phyloP scores from a whole-genome alignment of 1,140 invertebrate genomes.

The Zaprionus tsacasi region DNA sequence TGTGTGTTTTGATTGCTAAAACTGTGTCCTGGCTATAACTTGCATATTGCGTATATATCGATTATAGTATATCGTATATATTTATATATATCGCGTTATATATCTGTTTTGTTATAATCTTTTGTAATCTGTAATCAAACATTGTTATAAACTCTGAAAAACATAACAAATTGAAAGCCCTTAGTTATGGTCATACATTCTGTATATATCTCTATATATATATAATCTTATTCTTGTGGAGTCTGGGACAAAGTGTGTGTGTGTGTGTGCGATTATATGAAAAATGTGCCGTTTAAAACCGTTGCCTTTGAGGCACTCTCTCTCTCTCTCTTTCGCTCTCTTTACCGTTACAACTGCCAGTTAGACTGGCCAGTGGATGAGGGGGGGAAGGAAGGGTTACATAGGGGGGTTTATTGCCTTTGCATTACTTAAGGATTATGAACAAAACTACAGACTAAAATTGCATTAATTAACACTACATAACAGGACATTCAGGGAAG shows the following conservation, averaged over 20 bases:
- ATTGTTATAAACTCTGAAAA: conserved; percentile 80
- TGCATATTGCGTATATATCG: conserved; percentile 32
- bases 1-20: conserved; percentile 38
- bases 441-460: conserved; percentile 67
- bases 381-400: neutral
- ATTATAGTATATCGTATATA: conserved; percentile 11
- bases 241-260: conserved; percentile 23
- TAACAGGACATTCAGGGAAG: conserved; percentile 66
- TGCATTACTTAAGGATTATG: conserved; percentile 13
- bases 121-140: conserved; percentile 52
- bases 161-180: conserved; percentile 84
- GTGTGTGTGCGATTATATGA: conserved; percentile 21
- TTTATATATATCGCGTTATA: conserved; percentile 36
- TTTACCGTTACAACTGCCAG: conserved; percentile 39
- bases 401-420: conserved; percentile 12
- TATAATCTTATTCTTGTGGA: conserved; percentile 24
- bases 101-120: conserved; percentile 44
- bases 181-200: conserved; percentile 39
- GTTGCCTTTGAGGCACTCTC: conserved; percentile 51
- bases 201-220: conserved; percentile 35
- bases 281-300: conserved; percentile 59
- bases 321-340: neutral
- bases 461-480: conserved; percentile 75
- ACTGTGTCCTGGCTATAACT: conserved; percentile 41
- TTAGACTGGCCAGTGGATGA: conserved; percentile 61